Evolutionary conservation across 2,888 invertebrate genomes (phyloP).

Genomic region (Schizaphis graminum): DNA sequence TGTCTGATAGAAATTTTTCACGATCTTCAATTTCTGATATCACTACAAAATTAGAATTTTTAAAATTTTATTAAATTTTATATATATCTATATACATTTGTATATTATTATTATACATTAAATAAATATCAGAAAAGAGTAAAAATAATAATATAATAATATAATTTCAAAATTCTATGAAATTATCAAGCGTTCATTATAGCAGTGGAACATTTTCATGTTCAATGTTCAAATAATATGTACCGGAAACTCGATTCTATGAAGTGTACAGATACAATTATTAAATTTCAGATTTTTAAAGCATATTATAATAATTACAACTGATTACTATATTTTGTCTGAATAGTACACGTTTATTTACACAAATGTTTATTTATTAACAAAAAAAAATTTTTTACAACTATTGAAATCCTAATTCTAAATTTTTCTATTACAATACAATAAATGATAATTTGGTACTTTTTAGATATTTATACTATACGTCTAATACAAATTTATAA

Average conservation of each 20-base stretch:
- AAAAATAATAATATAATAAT: neutral
- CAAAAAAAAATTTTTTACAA: neutral
- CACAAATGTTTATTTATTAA: neutral
- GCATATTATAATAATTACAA: neutral
- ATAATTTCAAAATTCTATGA: neutral
- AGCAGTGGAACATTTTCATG: neutral
- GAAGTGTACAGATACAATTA: neutral
- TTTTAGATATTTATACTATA: neutral
- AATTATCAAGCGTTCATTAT: neutral
- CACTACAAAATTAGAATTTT: constrained; percentile 6
- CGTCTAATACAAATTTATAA: neutral
- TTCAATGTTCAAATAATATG: neutral
- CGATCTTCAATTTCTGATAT: constrained; percentile 61
- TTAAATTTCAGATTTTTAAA: neutral
- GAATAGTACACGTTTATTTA: neutral
- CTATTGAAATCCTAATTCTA: neutral
- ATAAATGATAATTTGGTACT: neutral
- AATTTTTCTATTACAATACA: neutral
- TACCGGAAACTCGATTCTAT: neutral
- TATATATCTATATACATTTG: neutral
- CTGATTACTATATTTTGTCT: neutral
- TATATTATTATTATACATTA: neutral
- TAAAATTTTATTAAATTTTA: neutral
- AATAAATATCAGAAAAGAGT: neutral
- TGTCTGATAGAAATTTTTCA: constrained; percentile 47